Percentiles rank a stretch among this genome's conserved stretches.
phyloP scores from a whole-genome alignment of 2,797 vertebrate species.

The Siniperca scherzeri region DNA sequence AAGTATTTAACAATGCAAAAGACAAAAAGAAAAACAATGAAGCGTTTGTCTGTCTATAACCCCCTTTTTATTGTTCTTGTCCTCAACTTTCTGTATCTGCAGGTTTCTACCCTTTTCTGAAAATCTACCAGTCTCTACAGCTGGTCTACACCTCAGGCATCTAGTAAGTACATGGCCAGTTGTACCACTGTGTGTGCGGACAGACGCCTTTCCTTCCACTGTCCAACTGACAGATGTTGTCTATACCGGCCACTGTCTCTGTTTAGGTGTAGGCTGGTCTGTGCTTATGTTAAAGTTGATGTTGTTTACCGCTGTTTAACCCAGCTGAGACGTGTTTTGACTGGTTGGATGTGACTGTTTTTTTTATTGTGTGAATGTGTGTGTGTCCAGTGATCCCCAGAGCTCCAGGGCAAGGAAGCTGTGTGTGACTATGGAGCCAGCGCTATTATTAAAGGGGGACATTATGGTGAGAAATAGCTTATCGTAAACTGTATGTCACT shows the following conservation, averaged over 20 bases:
- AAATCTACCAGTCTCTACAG: slow-evolving; percentile 95
- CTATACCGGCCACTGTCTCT: slow-evolving; percentile 56
- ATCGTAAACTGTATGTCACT: slow-evolving; percentile 8
- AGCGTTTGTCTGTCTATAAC: slow-evolving; percentile 16
- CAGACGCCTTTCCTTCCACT: slow-evolving; percentile 22
- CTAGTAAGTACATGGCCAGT: slow-evolving; percentile 86
- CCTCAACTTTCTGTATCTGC: slow-evolving; percentile 38
- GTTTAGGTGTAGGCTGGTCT: slow-evolving; percentile 61
- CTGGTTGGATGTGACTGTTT: slow-evolving; percentile 51
- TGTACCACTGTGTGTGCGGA: not conserved
- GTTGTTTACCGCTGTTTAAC: slow-evolving; percentile 61
- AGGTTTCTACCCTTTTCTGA: slow-evolving; percentile 94
- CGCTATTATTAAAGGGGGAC: slow-evolving; percentile 92
- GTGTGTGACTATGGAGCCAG: slow-evolving; percentile 91
- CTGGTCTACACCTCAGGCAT: slow-evolving; percentile 93
- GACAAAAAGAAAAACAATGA: not conserved
- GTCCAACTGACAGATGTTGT: slow-evolving; percentile 54
- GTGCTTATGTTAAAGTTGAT: slow-evolving; percentile 63
- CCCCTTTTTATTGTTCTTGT: slow-evolving; percentile 3
- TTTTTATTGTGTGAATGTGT: slow-evolving; percentile 30
- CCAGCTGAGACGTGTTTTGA: slow-evolving; percentile 62
- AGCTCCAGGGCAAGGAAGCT: slow-evolving; percentile 86
- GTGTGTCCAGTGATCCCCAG: slow-evolving; percentile 84
- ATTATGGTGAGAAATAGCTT: slow-evolving; percentile 89
- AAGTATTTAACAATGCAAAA: slow-evolving; percentile 10